Conservation (phyloP, 1,140 invertebrate genomes). For the Nixonia krombeini region DNA sequence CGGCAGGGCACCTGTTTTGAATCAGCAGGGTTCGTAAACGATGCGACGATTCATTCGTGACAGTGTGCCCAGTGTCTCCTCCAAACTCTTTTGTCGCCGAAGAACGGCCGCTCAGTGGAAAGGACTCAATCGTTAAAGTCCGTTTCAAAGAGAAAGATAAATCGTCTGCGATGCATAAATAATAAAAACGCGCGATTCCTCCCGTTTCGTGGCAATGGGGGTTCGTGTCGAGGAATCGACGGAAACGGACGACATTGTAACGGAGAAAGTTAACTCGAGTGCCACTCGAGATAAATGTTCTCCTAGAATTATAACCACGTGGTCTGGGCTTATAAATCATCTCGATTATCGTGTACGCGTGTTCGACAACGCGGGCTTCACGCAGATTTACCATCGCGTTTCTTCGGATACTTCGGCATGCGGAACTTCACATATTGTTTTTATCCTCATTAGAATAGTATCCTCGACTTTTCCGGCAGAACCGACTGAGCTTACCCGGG, state of each 20-base stretch:
- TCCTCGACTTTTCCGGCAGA: neutral
- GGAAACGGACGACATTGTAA: slow-evolving; percentile 46
- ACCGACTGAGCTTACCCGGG: neutral
- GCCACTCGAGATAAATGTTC: slow-evolving; percentile 62
- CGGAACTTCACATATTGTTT: slow-evolving; percentile 7
- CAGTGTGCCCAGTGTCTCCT: neutral
- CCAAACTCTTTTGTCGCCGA: neutral
- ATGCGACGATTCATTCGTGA: slow-evolving; percentile 8
- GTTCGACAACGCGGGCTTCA: too few relatives aligned
- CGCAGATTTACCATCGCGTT: slow-evolving; percentile 32
- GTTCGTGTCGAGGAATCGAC: slow-evolving; percentile 15
- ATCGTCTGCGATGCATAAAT: slow-evolving; percentile 49
- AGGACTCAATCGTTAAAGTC: neutral
- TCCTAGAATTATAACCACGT: slow-evolving; percentile 41
- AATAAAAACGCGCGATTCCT: slow-evolving; percentile 19
- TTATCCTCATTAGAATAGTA: neutral
- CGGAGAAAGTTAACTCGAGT: slow-evolving; percentile 55
- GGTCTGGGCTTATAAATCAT: slow-evolving; percentile 38
- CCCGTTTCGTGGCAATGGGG: slow-evolving; percentile 23
- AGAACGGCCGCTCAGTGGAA: neutral
- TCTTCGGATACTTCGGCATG: slow-evolving; percentile 10
- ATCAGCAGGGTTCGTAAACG: neutral
- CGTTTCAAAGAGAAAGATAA: slow-evolving; percentile 39
- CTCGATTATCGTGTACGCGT: slow-evolving; percentile 11
- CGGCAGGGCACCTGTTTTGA: neutral